Base-by-base conservation (phyloP, 2,888 invertebrate genomes). In the Pseudococcus jackbeardsleyi region DNA sequence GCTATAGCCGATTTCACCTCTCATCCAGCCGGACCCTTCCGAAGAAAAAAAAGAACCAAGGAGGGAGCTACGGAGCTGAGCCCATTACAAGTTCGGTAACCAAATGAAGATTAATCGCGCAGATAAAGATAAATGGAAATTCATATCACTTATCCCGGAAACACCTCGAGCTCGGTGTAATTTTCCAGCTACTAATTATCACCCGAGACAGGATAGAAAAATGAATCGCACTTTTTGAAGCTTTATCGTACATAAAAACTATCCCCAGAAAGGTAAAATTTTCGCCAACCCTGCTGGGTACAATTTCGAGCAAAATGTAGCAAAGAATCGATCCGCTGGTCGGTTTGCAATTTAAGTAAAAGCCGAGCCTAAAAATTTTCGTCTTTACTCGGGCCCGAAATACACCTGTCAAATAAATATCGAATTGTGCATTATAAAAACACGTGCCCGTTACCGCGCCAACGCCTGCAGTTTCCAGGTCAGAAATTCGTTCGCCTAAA, bases 41-140 rank as follows among this genome's bases (percentile, higher is more conserved):
- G 6, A 22, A 22, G 64, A 0, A 64, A 15, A 64, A 64, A 22
- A 64, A 64, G 22, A 64, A 64, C 1, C 3, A 59, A n/a, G 8
- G 42, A n/a, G 42, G 19, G 15, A n/a, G 64, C 22, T 22, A 19
- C 1, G n/a, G 42, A 59, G 64, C 64, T 22, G 22, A 64, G 22
- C 22, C 6, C 64, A 22, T 22, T 64, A 19, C 64, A 22, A 64
- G 22, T 64, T 64, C 64, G 64, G 11, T 22, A 22, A 19, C 64
- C 64, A 77, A 77, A 77, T 77, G 33, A 77, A 77, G 77, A 77
- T 77, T 77, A 77, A 77, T 77, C 39, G 77, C 39, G 64, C 22
- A 64, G 77, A 77, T 77, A 77, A 77, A 77, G 77, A 77, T 77
- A 77, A 77, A 77, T 77, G 77, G 77, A 42, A 77, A 77, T 77